Conservation (phyloP, 1,140 invertebrate genomes). For the Chlorops oryzae region DNA sequence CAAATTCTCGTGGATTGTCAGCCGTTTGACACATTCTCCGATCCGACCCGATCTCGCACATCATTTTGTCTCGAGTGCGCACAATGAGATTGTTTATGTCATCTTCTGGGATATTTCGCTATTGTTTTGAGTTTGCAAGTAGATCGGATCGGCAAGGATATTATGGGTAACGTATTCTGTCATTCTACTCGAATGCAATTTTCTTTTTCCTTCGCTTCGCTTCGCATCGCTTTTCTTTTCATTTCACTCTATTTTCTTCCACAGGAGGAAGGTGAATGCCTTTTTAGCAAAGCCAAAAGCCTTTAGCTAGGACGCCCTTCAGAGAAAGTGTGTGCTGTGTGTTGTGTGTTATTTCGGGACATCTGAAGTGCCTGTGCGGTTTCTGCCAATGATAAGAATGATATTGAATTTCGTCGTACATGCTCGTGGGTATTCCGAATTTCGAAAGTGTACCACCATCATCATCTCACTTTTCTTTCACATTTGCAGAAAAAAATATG, state of each 20-base stretch:
- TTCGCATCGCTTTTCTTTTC: background rate
- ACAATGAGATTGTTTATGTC: constrained; percentile 37
- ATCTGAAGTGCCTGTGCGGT: too few species aligned
- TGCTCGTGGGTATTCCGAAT: too few species aligned
- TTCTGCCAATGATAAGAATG: too few species aligned
- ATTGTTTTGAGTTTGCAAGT: background rate
- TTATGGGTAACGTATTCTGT: constrained; percentile 6
- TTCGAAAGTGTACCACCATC: too few species aligned
- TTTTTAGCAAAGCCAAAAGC: too few species aligned
- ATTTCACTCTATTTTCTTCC: constrained; percentile 17
- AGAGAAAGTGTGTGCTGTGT: too few species aligned
- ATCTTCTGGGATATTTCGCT: constrained; percentile 4
- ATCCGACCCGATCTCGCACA: constrained; percentile 45
- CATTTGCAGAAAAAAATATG: too few species aligned
- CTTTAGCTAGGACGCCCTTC: too few species aligned
- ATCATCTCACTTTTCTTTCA: too few species aligned
- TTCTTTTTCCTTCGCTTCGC: constrained; percentile 8
- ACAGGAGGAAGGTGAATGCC: constrained; percentile 9
- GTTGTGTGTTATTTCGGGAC: too few species aligned
- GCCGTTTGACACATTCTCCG: constrained; percentile 37
- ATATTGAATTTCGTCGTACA: too few species aligned
- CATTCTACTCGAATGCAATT: constrained; percentile 14
- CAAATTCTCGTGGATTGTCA: constrained; percentile 47
- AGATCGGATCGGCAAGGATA: background rate
- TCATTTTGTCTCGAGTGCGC: constrained; percentile 40